Evolutionary conservation across 2,888 invertebrate species (phyloP).

Genomic region (Lepidocyrtoides sp.): DNA sequence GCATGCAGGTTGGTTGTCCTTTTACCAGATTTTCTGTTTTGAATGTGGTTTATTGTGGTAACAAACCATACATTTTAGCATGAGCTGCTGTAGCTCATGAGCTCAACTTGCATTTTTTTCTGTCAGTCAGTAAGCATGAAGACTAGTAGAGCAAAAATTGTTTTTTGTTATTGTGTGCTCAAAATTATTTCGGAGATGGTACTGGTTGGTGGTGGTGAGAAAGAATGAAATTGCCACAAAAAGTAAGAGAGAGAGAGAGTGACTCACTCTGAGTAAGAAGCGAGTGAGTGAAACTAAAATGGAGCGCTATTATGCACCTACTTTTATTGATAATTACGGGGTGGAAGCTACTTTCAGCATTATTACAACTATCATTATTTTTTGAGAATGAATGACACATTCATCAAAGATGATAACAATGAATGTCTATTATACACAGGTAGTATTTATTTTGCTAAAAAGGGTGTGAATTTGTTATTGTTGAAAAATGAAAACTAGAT

Average conservation of each 20-base stretch:
- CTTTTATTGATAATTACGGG: constrained; percentile 54
- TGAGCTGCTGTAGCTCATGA: too few species aligned
- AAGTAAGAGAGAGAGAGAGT: constrained; percentile 19
- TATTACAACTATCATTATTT: constrained; percentile 40
- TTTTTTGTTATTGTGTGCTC: neutral
- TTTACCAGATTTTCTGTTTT: neutral
- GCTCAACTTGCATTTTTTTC: too few species aligned
- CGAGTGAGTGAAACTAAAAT: constrained; percentile 53
- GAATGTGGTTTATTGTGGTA: neutral
- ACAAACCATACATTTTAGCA: neutral
- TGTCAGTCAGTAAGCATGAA: neutral
- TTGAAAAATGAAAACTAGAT: constrained; percentile 62
- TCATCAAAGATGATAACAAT: constrained; percentile 31
- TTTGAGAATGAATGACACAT: constrained; percentile 16
- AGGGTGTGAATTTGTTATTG: constrained; percentile 37
- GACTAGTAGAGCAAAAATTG: neutral
- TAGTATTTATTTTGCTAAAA: neutral
- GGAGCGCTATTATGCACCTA: constrained; percentile 43
- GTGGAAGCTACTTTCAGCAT: constrained; percentile 67
- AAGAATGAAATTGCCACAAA: neutral
- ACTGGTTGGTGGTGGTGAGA: neutral
- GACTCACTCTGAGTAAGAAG: neutral
- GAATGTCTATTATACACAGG: neutral
- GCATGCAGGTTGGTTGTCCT: neutral
- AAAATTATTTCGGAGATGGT: neutral